A percentile compares a stretch with the other conserved stretches of the same genome.
Evolutionary conservation across 2,113 vertebrate species (phyloP).

Genomic region (Aythya baeri): DNA sequence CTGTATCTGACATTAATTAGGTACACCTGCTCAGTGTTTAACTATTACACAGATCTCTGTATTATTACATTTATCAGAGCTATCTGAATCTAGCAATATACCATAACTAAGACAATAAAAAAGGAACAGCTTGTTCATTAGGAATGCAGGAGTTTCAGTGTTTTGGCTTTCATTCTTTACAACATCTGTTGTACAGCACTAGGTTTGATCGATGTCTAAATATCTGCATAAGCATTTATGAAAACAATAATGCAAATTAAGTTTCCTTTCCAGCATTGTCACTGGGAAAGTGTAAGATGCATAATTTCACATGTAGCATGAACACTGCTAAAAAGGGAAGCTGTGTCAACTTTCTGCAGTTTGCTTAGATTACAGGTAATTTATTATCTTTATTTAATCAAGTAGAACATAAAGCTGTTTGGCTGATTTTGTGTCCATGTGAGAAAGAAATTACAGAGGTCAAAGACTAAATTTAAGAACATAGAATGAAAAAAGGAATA

Average conservation of each 20-base stretch:
- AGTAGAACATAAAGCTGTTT: neutral
- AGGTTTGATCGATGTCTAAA: conserved; percentile 43
- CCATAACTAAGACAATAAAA: neutral
- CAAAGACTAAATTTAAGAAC: neutral
- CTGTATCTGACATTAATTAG: conserved; percentile 61
- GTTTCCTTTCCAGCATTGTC: neutral
- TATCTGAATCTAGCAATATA: conserved; percentile 5
- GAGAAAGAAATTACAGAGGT: neutral
- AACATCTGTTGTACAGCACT: conserved; percentile 52
- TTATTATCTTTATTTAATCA: neutral
- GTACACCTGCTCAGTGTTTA: conserved; percentile 67
- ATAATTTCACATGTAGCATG: conserved; percentile 4
- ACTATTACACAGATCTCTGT: neutral
- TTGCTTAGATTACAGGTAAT: neutral
- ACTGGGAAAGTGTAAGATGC: neutral
- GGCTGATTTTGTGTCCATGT: neutral
- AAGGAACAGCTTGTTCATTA: conserved; percentile 41
- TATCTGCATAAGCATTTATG: neutral
- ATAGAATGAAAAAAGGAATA: neutral
- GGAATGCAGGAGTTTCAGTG: conserved; percentile 17
- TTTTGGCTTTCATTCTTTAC: conserved; percentile 37
- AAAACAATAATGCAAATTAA: conserved; percentile 35
- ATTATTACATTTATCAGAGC: conserved; percentile 7
- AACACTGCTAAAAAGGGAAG: neutral
- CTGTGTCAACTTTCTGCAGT: neutral